Evolutionary conservation across 2,797 vertebrate genomes (phyloP).

Genomic region (Periophthalmus magnuspinnatus): DNA sequence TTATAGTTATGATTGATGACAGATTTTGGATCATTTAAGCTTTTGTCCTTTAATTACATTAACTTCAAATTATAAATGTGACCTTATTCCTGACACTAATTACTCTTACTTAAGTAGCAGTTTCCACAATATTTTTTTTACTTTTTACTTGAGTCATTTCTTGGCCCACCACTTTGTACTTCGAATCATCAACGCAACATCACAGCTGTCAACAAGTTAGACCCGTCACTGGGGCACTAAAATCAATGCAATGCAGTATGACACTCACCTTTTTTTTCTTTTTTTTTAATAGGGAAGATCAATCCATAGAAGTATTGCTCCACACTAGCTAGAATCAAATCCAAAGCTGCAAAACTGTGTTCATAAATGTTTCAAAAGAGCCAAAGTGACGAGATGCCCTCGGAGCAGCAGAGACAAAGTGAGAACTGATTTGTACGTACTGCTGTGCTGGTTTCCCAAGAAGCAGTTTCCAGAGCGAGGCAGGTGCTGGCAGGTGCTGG

Average conservation of each 20-base stretch:
- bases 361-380: conserved; percentile 1
- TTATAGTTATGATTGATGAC: too few species aligned
- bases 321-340: neutral
- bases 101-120: too few species aligned
- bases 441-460: conserved; percentile 16
- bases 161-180: too few species aligned
- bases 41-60: too few species aligned
- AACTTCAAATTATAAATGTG: too few species aligned
- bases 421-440: neutral
- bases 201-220: neutral
- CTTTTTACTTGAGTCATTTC: too few species aligned
- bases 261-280: neutral
- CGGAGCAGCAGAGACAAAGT: neutral
- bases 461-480: conserved; percentile 51
- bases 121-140: too few species aligned
- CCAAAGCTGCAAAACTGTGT: neutral
- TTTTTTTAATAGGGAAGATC: neutral
- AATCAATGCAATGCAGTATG: neutral
- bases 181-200: neutral
- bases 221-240: neutral
- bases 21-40: too few species aligned
- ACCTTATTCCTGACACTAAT: too few species aligned
- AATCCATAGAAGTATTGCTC: neutral
- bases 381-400: conserved; percentile 1
- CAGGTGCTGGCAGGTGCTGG: conserved; percentile 21